Percentiles rank a stretch among this genome's conserved stretches.
phyloP scores from a whole-genome alignment of 2,113 vertebrate genomes.

The Progne subis region DNA sequence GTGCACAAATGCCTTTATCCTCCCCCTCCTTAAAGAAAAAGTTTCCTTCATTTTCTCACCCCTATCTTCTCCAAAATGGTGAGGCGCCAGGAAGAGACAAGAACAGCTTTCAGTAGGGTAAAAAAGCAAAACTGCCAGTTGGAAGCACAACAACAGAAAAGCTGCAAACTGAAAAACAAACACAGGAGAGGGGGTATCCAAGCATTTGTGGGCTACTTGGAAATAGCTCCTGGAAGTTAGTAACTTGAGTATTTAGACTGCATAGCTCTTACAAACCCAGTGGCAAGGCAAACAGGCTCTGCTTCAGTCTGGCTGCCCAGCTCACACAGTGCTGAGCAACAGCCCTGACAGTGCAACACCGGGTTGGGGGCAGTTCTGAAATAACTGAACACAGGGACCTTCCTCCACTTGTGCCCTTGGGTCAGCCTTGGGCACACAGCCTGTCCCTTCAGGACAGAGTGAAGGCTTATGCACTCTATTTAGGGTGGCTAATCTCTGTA shows the following conservation, averaged over 20 bases:
- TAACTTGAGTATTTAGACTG: neutral
- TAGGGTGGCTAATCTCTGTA: neutral
- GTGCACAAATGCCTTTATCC: neutral
- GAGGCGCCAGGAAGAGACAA: neutral
- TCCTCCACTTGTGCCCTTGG: neutral
- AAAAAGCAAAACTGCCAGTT: neutral
- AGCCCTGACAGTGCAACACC: fast-evolving
- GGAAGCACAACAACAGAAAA: neutral
- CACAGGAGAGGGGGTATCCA: neutral
- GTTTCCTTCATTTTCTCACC: neutral
- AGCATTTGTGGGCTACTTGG: neutral
- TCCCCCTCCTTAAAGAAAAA: neutral
- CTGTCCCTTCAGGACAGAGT: neutral
- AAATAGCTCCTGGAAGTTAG: neutral
- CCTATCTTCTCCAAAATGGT: neutral
- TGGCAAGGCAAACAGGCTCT: neutral
- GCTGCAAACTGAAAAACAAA: neutral
- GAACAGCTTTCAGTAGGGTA: neutral
- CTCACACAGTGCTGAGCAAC: fast-evolving
- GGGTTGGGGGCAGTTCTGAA: fast-evolving
- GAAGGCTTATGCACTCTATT: neutral
- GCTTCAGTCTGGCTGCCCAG: neutral
- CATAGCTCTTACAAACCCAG: neutral
- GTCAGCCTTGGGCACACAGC: neutral
- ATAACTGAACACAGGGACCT: neutral